phyloP scores from a whole-genome alignment of 1,140 invertebrate genomes.

The Melipona quadrifasciata region DNA sequence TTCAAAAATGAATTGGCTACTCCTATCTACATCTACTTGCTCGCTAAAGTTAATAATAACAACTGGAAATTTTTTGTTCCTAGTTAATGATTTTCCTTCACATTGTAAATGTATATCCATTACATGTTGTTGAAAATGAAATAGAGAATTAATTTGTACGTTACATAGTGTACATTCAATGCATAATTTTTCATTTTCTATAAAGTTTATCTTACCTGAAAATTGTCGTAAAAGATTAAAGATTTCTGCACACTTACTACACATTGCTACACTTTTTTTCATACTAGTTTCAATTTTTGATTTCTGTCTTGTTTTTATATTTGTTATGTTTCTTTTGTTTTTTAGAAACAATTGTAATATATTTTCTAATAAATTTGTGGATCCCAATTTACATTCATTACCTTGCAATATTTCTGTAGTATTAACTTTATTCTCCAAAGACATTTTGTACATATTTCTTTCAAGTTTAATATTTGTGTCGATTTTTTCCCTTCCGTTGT shows the following conservation, averaged over 20 bases:
- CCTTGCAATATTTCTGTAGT: neutral
- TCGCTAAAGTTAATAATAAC: neutral
- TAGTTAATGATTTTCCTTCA: neutral
- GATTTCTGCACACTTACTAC: constrained; percentile 6
- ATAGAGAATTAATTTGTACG: constrained; percentile 8
- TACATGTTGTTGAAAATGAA: constrained; percentile 22
- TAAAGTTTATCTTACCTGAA: constrained; percentile 9
- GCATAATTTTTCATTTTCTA: neutral
- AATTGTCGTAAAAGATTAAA: constrained; percentile 20
- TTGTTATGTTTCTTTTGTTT: neutral
- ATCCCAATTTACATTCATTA: neutral
- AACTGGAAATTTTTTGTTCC: neutral
- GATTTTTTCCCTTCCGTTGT: neutral
- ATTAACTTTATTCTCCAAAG: neutral
- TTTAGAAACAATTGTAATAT: constrained; percentile 16
- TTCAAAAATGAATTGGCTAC: neutral
- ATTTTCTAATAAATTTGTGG: neutral
- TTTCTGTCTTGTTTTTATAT: no score
- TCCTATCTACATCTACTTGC: neutral
- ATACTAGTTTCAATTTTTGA: neutral
- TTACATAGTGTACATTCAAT: constrained; percentile 32
- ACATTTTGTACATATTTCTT: neutral
- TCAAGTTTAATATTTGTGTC: neutral
- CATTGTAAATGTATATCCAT: constrained; percentile 34
- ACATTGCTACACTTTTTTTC: constrained; percentile 15